Evolutionary conservation across 2,888 invertebrate genomes (phyloP).

Genomic region (Ectropis crepuscularia): DNA sequence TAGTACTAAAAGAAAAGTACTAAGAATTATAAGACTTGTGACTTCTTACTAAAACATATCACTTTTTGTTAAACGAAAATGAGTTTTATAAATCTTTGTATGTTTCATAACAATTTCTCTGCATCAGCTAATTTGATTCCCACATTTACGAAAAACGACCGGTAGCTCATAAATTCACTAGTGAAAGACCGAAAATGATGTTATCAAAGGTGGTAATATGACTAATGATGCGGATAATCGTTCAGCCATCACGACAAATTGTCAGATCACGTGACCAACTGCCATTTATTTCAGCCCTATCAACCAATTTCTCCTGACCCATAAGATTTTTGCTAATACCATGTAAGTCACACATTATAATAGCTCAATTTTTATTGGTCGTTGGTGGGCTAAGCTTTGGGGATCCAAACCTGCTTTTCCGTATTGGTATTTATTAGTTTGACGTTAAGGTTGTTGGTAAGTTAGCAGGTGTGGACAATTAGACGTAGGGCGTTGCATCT

Average conservation of each 20-base stretch:
- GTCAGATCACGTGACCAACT: slow-evolving; percentile 73
- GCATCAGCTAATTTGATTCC: slow-evolving; percentile 6
- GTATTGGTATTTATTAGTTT: slow-evolving; percentile 44
- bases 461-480: slow-evolving; percentile 37
- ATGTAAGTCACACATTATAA: slow-evolving; percentile 13
- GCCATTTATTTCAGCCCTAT: slow-evolving; percentile 67
- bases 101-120: no score
- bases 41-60: no score
- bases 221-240: slow-evolving; percentile 79
- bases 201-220: slow-evolving; percentile 81
- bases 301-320: slow-evolving; percentile 41
- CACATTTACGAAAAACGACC: slow-evolving; percentile 38
- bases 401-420: slow-evolving; percentile 42
- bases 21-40: no score
- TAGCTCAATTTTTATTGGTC: slow-evolving; percentile 51
- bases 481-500: slow-evolving; percentile 56
- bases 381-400: slow-evolving; percentile 48
- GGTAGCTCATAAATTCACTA: slow-evolving; percentile 54
- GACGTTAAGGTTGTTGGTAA: slow-evolving; percentile 38
- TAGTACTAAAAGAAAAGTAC: no score
- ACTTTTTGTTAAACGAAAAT: no score
- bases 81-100: no score
- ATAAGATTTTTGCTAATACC: slow-evolving; percentile 17
- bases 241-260: slow-evolving; percentile 77
- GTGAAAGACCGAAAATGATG: slow-evolving; percentile 68